These are phyloP conservation scores for Poeciliopsis turneri DNA, from an alignment of 2,797 vertebrate species.

Conservation along the genomic window DNA sequence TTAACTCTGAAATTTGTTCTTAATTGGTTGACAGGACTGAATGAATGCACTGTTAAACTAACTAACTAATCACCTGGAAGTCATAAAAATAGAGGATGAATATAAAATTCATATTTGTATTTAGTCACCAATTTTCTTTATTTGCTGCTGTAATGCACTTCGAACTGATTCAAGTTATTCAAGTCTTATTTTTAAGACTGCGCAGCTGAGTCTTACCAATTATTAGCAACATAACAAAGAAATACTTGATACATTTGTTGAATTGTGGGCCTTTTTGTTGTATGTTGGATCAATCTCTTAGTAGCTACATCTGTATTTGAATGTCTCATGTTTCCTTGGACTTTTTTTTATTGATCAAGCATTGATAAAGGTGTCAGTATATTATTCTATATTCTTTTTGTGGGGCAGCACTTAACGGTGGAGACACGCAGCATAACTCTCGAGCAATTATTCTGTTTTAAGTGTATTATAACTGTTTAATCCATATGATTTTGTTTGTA, in stretches of 20 bases:
- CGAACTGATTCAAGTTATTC: neutral
- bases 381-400: neutral
- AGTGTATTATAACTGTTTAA: neutral
- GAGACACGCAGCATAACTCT: neutral
- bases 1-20: slow-evolving; percentile 37
- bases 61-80: neutral
- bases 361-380: neutral
- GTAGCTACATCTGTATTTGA: neutral
- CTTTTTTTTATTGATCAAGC: neutral
- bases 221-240: neutral
- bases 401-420: neutral
- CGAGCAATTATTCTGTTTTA: neutral
- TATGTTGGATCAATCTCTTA: neutral
- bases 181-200: neutral
- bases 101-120: neutral
- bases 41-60: neutral
- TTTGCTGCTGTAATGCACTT: neutral
- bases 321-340: neutral
- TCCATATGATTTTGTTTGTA: slow-evolving; percentile 10
- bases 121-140: neutral
- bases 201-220: neutral
- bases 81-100: neutral
- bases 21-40: slow-evolving; percentile 18
- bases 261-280: neutral
- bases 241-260: neutral